A percentile compares a stretch with the other conserved stretches of the same genome.
Evolutionary conservation across 2,888 invertebrate species (phyloP).

Genomic region (Seira sanloemensis): DNA sequence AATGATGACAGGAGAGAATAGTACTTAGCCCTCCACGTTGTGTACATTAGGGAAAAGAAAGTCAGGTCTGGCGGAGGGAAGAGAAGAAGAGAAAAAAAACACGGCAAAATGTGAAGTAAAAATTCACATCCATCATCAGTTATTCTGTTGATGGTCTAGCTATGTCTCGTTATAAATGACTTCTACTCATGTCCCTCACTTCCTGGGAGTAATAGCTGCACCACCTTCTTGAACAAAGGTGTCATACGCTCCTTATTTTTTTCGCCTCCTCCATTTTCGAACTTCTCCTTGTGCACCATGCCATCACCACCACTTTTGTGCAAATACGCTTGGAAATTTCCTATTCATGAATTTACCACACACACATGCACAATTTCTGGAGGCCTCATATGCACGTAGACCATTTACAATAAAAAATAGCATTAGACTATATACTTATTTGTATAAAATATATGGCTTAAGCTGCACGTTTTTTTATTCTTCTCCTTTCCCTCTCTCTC

Average conservation of each 20-base stretch:
- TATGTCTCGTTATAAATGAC: slow-evolving; percentile 51
- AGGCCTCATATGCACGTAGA: neutral
- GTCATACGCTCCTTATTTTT: slow-evolving; percentile 49
- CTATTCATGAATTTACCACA: slow-evolving; percentile 50
- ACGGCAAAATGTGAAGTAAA: slow-evolving; percentile 24
- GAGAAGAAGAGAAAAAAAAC: neutral
- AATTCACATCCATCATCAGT: slow-evolving; percentile 65
- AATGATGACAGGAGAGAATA: neutral
- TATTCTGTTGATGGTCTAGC: slow-evolving; percentile 64
- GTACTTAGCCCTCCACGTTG: neutral
- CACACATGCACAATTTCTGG: slow-evolving; percentile 8
- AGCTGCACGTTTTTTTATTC: slow-evolving; percentile 9
- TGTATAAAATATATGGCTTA: slow-evolving; percentile 2
- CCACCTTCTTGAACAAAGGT: slow-evolving; percentile 38
- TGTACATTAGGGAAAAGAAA: neutral
- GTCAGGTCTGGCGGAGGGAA: neutral
- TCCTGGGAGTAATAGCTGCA: slow-evolving; percentile 50
- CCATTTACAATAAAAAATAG: neutral
- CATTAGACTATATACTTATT: neutral
- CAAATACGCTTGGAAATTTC: slow-evolving; percentile 8
- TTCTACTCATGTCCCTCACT: slow-evolving; percentile 56
- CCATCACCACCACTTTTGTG: neutral
- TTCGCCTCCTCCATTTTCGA: slow-evolving; percentile 15
- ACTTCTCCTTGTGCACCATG: slow-evolving; percentile 17
- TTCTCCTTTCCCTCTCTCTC: neutral